Conservation (phyloP, 2,797 vertebrate species). For the Onychomys arenicola region DNA sequence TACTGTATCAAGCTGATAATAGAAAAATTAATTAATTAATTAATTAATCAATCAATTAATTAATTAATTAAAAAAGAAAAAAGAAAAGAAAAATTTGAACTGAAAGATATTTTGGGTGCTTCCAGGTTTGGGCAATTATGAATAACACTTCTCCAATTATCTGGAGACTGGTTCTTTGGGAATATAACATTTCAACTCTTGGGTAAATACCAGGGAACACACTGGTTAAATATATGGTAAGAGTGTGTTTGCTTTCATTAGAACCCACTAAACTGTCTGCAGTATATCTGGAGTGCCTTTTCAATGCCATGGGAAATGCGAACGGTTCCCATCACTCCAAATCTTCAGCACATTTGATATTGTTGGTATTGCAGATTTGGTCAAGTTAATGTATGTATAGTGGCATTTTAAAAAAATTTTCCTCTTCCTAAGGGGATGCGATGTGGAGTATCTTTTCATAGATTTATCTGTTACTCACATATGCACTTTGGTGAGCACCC, state of each 20-base stretch:
- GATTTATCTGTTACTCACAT: not conserved
- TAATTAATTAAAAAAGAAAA: no score
- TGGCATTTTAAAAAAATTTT: not conserved
- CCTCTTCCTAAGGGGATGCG: not conserved
- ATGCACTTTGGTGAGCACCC: not conserved
- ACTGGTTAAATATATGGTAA: not conserved
- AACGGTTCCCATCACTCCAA: not conserved
- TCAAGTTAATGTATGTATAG: no score
- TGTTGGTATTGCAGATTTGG: not conserved
- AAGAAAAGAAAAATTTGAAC: no score
- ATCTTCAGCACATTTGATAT: no score
- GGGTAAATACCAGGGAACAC: not conserved
- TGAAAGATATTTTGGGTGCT: not conserved
- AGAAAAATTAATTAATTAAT: no score
- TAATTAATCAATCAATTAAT: no score
- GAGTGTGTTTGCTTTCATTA: not conserved
- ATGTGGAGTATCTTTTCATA: not conserved
- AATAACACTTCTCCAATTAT: not conserved
- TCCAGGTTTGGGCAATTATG: not conserved
- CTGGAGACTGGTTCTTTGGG: not conserved
- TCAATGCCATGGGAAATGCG: not conserved
- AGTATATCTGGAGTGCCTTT: not conserved
- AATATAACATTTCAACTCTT: not conserved
- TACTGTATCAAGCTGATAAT: no score
- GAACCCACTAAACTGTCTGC: not conserved